Conservation (phyloP, 2,797 vertebrate genomes). For the Buphagus erythrorhynchus region DNA sequence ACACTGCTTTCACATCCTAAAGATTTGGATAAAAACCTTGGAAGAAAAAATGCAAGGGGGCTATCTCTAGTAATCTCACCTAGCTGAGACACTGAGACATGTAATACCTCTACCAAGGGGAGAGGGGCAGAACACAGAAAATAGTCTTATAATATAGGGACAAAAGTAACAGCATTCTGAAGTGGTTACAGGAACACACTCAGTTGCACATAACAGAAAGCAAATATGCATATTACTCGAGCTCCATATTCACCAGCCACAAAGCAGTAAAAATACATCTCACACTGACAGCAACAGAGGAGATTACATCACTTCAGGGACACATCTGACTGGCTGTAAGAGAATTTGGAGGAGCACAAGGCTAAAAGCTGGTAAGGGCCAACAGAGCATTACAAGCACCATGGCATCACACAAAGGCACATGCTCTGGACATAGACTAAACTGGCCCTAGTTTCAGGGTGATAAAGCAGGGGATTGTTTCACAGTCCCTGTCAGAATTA, state of each 20-base stretch:
- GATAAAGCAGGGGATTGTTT: neutral
- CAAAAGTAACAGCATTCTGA: neutral
- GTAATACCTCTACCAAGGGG: neutral
- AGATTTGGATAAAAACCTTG: neutral
- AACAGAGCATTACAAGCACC: neutral
- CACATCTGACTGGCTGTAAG: neutral
- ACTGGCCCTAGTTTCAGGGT: neutral
- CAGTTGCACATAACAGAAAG: neutral
- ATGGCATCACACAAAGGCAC: neutral
- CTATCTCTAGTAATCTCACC: neutral
- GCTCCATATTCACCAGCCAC: neutral
- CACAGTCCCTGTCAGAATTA: neutral
- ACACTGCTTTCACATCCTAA: neutral
- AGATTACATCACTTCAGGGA: neutral
- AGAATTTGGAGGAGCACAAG: neutral
- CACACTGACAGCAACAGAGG: neutral
- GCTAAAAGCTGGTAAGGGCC: neutral
- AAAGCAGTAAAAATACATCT: neutral
- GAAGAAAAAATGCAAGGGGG: neutral
- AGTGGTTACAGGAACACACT: neutral
- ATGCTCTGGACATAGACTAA: neutral
- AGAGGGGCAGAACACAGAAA: neutral
- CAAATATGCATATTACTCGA: neutral
- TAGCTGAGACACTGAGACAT: neutral
- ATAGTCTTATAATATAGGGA: accelerated